A percentile compares a stretch with the other conserved stretches of the same genome.
These are phyloP conservation scores for Caenorhabditis inopinata DNA, from an alignment of 1,140 invertebrate species.

Conservation along the genomic window DNA sequence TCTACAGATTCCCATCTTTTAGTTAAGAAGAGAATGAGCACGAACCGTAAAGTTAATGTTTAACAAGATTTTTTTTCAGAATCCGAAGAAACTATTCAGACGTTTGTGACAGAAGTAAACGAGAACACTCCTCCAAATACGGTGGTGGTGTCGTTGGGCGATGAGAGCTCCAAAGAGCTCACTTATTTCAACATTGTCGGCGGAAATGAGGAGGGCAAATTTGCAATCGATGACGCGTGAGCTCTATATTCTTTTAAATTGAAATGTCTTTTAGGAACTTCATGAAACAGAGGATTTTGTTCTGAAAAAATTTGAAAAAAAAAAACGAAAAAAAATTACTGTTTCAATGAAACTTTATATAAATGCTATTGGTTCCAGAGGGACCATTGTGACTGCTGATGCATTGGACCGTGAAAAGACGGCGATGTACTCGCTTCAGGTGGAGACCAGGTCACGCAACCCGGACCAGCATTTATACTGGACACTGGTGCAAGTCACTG, in stretches of 20 bases:
- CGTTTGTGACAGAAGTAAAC: slow-evolving; percentile 58
- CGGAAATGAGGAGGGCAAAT: slow-evolving; percentile 61
- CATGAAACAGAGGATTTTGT: too few species aligned
- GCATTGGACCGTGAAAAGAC: slow-evolving; percentile 54
- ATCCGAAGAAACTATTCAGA: slow-evolving; percentile 52
- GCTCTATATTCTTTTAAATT: slow-evolving; percentile 38
- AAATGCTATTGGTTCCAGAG: too few species aligned
- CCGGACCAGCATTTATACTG: slow-evolving; percentile 61
- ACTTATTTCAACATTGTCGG: slow-evolving; percentile 56
- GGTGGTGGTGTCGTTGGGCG: slow-evolving; percentile 58
- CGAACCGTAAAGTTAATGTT: too few species aligned
- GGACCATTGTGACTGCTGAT: slow-evolving; percentile 51
- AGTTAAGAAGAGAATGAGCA: too few species aligned
- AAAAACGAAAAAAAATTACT: too few species aligned
- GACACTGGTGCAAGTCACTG: slow-evolving; percentile 58
- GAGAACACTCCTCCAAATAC: slow-evolving; percentile 61
- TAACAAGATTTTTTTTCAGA: neutral
- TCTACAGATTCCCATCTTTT: too few species aligned
- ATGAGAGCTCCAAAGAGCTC: slow-evolving; percentile 38
- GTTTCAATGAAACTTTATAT: neutral
- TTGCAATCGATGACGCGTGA: slow-evolving; percentile 59
- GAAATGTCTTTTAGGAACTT: too few species aligned
- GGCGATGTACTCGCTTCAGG: slow-evolving; percentile 56
- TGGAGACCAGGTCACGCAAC: slow-evolving; percentile 49
- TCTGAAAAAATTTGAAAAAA: too few species aligned